These are phyloP conservation scores for Siderastrea radians DNA, from an alignment of 92 coral and sea anemone species.

Conservation along the genomic window DNA sequence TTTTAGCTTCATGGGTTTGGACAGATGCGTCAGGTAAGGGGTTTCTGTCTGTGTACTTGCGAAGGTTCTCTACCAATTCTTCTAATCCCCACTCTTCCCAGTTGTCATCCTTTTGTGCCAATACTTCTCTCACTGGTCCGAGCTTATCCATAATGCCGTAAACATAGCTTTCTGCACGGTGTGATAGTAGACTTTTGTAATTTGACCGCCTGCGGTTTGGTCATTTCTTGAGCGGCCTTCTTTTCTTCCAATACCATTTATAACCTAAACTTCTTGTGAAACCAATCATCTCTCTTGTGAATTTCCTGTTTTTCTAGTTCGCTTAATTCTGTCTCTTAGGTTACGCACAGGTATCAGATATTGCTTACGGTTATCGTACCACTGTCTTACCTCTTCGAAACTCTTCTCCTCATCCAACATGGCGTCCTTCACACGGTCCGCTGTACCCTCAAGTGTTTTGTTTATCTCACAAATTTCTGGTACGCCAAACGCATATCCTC, in stretches of 20 bases:
- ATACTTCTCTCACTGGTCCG: slow-evolving; percentile 62
- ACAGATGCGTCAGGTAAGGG: slow-evolving; percentile 26
- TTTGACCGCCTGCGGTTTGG: slow-evolving; percentile 22
- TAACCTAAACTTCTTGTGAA: slow-evolving; percentile 35
- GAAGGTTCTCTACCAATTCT: slow-evolving; percentile 51
- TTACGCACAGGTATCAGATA: slow-evolving; percentile 40
- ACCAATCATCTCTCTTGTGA: slow-evolving; percentile 35
- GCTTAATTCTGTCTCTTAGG: slow-evolving; percentile 17
- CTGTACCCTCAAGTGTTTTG: slow-evolving; percentile 40
- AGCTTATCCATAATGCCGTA: slow-evolving; percentile 72
- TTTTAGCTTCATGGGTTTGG: slow-evolving; percentile 5
- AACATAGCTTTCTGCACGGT: slow-evolving; percentile 54
- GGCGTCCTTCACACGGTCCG: slow-evolving; percentile 28
- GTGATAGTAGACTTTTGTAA: slow-evolving; percentile 53
- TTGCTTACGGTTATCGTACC: slow-evolving; percentile 7
- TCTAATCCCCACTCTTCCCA: slow-evolving; percentile 75
- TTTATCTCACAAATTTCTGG: slow-evolving; percentile 17
- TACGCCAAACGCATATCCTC: slow-evolving; percentile 42
- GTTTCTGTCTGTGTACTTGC: slow-evolving; percentile 45
- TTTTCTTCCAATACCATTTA: slow-evolving; percentile 17
- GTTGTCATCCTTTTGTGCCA: slow-evolving; percentile 62
- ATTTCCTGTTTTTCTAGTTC: slow-evolving; percentile 22
- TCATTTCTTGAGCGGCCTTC: not conserved
- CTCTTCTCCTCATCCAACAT: slow-evolving; percentile 31
- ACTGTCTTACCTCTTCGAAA: slow-evolving; percentile 35